Conservation (phyloP, 2,797 vertebrate species). For the Myotis pilosus region DNA sequence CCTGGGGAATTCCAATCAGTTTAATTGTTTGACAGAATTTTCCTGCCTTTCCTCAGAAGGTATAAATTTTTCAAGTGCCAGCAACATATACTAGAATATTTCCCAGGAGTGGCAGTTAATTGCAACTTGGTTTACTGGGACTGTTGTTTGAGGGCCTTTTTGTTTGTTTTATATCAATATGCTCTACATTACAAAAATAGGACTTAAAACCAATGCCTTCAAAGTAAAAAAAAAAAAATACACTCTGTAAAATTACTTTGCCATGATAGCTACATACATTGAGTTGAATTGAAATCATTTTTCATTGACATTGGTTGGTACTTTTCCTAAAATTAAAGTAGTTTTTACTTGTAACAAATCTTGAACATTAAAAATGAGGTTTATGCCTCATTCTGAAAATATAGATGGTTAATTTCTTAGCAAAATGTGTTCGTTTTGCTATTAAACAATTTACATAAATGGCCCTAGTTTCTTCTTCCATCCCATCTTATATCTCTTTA, state of each 20-base stretch:
- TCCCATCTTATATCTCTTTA: slow-evolving; percentile 28
- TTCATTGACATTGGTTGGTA: slow-evolving; percentile 55
- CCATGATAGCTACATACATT: slow-evolving; percentile 67
- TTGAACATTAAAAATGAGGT: slow-evolving; percentile 60
- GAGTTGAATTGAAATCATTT: slow-evolving; percentile 76
- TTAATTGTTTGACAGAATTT: slow-evolving; percentile 90
- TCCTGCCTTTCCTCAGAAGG: slow-evolving; percentile 88
- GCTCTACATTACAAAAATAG: slow-evolving; percentile 75
- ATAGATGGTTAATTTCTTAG: slow-evolving; percentile 40
- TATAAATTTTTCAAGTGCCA: slow-evolving; percentile 88
- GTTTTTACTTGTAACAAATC: slow-evolving; percentile 64
- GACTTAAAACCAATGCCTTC: slow-evolving; percentile 73
- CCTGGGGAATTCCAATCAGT: slow-evolving; percentile 89
- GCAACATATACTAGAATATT: slow-evolving; percentile 86
- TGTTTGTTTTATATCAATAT: slow-evolving; percentile 71
- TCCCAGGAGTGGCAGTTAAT: slow-evolving; percentile 88
- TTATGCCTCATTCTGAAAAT: slow-evolving; percentile 55
- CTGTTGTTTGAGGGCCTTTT: slow-evolving; percentile 75
- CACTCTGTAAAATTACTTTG: slow-evolving; percentile 71
- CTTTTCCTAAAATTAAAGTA: slow-evolving; percentile 71
- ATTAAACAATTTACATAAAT: slow-evolving; percentile 38
- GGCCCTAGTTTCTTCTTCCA: neutral
- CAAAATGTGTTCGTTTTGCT: slow-evolving; percentile 54
- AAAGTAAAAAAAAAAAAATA: slow-evolving; percentile 69
- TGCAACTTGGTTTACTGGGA: slow-evolving; percentile 83